Percentiles rank a stretch among this genome's conserved stretches.
Evolutionary conservation across 2,888 invertebrate genomes (phyloP).

Genomic region (Osmoderma eremita): DNA sequence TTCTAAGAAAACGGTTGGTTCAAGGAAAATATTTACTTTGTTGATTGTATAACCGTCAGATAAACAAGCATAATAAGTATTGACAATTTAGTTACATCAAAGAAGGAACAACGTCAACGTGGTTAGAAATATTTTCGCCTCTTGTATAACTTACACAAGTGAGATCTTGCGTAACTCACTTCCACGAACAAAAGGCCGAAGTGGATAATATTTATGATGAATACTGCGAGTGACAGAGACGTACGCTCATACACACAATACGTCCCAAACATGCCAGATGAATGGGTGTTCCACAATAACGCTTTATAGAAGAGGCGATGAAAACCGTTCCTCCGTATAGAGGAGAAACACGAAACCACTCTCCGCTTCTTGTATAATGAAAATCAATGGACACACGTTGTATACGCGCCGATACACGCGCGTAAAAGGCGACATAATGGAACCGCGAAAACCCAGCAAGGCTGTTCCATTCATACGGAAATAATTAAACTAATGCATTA

Average conservation of each 20-base stretch:
- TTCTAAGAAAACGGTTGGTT: too few relatives aligned
- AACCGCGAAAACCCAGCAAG: background rate
- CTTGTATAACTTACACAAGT: constrained; percentile 1
- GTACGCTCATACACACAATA: background rate
- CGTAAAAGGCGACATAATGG: constrained; percentile 7
- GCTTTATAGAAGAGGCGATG: constrained; percentile 22
- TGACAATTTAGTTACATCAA: background rate
- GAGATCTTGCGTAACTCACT: constrained; percentile 4
- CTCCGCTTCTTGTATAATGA: constrained; percentile 11
- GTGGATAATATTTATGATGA: background rate
- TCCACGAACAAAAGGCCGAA: constrained; percentile 1
- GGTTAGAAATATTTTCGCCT: constrained; percentile 8
- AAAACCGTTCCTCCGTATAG: constrained; percentile 11
- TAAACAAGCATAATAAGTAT: too few relatives aligned
- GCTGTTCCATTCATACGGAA: constrained; percentile 4
- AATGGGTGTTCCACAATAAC: constrained; percentile 21
- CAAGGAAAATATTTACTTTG: too few relatives aligned
- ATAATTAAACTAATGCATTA: constrained; percentile 14
- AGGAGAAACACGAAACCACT: constrained; percentile 4
- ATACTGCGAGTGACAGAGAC: background rate
- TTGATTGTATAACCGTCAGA: too few relatives aligned
- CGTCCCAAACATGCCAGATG: constrained; percentile 5
- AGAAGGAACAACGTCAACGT: constrained; percentile 16
- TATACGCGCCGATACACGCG: background rate
- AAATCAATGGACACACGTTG: constrained; percentile 19